A percentile compares a stretch with the other conserved stretches of the same genome.
These are phyloP conservation scores for Xylocopa sonorina DNA, from an alignment of 1,140 invertebrate genomes.

Conservation along the genomic window DNA sequence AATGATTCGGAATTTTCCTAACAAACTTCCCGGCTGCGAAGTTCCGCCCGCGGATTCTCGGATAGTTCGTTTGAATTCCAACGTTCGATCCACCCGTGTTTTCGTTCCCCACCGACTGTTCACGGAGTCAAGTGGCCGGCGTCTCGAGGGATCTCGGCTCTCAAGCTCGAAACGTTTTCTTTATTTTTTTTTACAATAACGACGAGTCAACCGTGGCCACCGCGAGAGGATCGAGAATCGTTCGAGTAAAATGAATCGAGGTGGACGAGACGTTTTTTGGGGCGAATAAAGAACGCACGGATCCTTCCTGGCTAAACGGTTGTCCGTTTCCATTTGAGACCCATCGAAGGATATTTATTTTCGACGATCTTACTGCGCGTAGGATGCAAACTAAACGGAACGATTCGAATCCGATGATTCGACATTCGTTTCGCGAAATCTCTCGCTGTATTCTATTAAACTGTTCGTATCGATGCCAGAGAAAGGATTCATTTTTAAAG, in stretches of 20 bases:
- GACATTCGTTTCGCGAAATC: background rate
- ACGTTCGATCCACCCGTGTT: background rate
- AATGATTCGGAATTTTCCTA: background rate
- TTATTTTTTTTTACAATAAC: constrained; percentile 48
- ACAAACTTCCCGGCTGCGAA: background rate
- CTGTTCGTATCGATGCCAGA: too few species aligned
- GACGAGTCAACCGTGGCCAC: constrained; percentile 30
- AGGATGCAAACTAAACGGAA: background rate
- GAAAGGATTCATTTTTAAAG: too few species aligned
- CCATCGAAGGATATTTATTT: constrained; percentile 6
- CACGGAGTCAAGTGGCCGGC: constrained; percentile 26
- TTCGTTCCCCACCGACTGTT: constrained; percentile 4
- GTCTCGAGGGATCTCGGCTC: constrained; percentile 20
- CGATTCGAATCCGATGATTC: background rate
- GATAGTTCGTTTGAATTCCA: background rate
- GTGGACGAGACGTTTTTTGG: background rate
- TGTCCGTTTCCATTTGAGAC: background rate
- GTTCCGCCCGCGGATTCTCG: background rate
- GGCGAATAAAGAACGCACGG: background rate
- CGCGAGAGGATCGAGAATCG: constrained; percentile 2
- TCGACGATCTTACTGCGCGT: background rate
- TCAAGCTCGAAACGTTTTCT: constrained; percentile 15
- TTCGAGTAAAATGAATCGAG: background rate
- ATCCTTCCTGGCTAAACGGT: background rate
- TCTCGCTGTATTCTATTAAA: too few species aligned